These are phyloP conservation scores for Gopherus flavomarginatus DNA, from an alignment of 2,113 vertebrate species.

Conservation along the genomic window DNA sequence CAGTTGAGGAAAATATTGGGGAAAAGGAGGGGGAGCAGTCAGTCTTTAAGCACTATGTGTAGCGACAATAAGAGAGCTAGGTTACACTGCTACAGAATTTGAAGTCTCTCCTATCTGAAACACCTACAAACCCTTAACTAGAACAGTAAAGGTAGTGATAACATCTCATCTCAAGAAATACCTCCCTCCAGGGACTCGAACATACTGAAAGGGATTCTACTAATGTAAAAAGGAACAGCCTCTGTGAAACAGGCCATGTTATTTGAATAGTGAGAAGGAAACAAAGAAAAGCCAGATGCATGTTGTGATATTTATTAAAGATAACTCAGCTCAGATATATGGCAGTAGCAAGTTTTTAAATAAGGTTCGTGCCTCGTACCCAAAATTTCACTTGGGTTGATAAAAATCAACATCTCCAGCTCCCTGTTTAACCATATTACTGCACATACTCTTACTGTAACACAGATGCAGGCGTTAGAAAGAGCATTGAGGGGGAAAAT, in stretches of 20 bases:
- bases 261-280: background rate
- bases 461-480: conserved; percentile 14
- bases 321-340: background rate
- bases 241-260: background rate
- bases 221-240: background rate
- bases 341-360: background rate
- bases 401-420: conserved; percentile 10
- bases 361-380: background rate
- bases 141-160: background rate
- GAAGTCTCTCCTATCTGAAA: background rate
- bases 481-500: conserved; percentile 2
- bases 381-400: background rate
- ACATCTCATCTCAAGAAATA: background rate
- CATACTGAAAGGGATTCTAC: background rate
- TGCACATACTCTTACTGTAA: background rate
- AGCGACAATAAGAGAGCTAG: background rate
- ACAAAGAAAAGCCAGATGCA: background rate
- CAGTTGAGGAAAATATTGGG: background rate
- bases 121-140: background rate
- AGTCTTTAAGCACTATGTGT: background rate
- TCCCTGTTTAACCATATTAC: background rate
- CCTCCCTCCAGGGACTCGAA: background rate
- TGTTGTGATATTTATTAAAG: background rate
- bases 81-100: background rate
- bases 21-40: accelerated